Base-by-base conservation (phyloP, 2,888 invertebrate species). In the Eupeodes latifasciatus region DNA sequence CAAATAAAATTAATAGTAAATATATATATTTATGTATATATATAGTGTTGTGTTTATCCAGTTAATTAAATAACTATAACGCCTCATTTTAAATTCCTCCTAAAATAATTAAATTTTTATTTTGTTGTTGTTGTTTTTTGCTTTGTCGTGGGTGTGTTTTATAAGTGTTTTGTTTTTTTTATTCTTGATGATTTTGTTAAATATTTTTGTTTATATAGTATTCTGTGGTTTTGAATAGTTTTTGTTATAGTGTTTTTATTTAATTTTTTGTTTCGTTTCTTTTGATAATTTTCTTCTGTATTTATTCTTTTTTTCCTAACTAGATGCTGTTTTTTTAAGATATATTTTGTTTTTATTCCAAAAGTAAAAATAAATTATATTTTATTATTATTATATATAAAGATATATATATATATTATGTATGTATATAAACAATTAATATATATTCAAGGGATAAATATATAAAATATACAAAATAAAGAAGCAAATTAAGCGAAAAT, bases 381-480 rank as follows among this genome's bases (percentile, higher is more conserved):
- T 86, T 82, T 79, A 71, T 74, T 82, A 81, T 62, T 66, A 62
- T 72, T 55, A 82, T 79, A 84, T 81, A 81, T 64, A 83, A 27
- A 77, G 40, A 88, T 19, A 82, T 79, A 84, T 76, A 77, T 85
- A 69, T 84, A 66, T 83, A 83, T 78, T 83, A 83, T 78, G 62
- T 79, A 86, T 89, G 77, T 80, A 77, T 86, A 86, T 86, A 86
- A 89, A 86, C 86, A 86, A 85, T 89, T 86, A 77, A 89, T 89
- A 89, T 89, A 89, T 86, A 83, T 86, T 89, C 81, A 86, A 83
- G 76, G 86, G 80, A 83, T 80, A 89, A 81, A 85, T 85, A 85
- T 89, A 86, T 85, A 89, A 76, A 85, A 87, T 86, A 87, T 89
- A 87, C 89, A 86, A 89, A 89, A 87, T 85, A 88, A 88, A 85